These are phyloP conservation scores for Eulacestoma nigropectus DNA, from an alignment of 2,113 vertebrate genomes.

Conservation along the genomic window DNA sequence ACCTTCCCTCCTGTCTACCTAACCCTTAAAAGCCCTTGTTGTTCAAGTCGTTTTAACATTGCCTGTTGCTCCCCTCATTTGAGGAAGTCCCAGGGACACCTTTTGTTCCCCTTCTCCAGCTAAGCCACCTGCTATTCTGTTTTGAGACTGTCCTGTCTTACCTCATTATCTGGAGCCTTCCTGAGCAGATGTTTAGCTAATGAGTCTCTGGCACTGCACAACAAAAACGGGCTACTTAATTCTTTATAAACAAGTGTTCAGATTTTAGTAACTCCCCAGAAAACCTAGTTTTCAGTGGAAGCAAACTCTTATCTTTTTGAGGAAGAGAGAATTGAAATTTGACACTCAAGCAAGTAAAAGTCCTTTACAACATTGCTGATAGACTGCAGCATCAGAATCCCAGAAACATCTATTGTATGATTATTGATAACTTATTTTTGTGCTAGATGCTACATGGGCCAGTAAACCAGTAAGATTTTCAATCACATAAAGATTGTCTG, in stretches of 20 bases:
- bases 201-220: neutral
- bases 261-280: neutral
- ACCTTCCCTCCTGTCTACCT: neutral
- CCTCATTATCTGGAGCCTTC: neutral
- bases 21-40: neutral
- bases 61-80: neutral
- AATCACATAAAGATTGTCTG: neutral
- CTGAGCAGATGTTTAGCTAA: neutral
- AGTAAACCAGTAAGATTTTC: neutral
- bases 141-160: neutral
- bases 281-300: neutral
- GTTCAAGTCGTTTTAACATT: neutral
- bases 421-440: neutral
- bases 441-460: neutral
- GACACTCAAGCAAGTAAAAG: neutral
- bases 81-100: neutral
- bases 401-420: neutral
- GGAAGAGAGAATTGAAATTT: neutral
- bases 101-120: neutral
- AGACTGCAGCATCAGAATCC: neutral
- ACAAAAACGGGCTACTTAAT: neutral
- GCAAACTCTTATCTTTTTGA: rapidly evolving
- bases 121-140: neutral
- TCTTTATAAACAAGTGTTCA: neutral
- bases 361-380: neutral